These are phyloP conservation scores for Passer domesticus DNA, from an alignment of 2,113 vertebrate species.

Conservation along the genomic window DNA sequence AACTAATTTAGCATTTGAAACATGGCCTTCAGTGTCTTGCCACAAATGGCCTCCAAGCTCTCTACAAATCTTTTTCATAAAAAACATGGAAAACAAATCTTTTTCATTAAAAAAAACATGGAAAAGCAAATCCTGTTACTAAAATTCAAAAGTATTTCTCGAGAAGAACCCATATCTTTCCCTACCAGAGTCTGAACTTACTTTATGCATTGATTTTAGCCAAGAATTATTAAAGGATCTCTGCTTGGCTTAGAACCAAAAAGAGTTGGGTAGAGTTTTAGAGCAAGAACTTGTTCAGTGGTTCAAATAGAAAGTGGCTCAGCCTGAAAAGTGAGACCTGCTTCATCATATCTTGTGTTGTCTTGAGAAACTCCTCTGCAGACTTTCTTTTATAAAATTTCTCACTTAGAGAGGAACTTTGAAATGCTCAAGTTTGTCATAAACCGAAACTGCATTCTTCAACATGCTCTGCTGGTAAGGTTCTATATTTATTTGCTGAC, in stretches of 20 bases:
- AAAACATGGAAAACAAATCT: background rate
- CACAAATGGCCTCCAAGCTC: background rate
- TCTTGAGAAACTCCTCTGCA: background rate
- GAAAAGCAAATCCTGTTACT: background rate
- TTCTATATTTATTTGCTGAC: background rate
- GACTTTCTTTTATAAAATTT: background rate
- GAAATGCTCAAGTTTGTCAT: background rate
- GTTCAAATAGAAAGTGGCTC: background rate
- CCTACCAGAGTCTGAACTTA: background rate
- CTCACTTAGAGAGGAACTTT: background rate
- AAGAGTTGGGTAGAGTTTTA: background rate
- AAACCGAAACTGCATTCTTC: background rate
- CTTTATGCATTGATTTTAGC: background rate
- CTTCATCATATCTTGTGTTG: background rate
- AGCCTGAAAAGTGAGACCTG: background rate
- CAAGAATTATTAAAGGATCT: background rate
- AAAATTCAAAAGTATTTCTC: background rate
- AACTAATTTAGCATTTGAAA: conserved; percentile 22
- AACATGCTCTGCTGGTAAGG: background rate
- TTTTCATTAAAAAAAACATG: background rate
- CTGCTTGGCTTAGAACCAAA: background rate
- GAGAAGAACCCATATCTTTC: background rate
- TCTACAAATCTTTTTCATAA: background rate
- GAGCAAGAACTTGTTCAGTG: background rate
- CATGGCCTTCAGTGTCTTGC: background rate